Evolutionary conservation across 2,797 vertebrate genomes (phyloP), one percentile per base, ranked within the genome.

Genomic region (Parauchenoglanis ngamensis): DNA sequence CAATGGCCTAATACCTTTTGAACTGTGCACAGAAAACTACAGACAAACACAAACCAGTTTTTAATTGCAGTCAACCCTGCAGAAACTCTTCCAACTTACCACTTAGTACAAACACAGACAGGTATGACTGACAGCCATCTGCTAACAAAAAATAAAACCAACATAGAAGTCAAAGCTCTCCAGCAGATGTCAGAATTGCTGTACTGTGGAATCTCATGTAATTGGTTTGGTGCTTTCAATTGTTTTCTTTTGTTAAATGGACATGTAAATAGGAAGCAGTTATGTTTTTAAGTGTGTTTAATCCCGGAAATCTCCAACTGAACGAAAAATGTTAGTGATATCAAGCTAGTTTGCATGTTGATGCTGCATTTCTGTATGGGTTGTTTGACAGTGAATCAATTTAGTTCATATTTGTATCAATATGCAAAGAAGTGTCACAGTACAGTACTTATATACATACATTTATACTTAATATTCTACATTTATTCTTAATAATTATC

Each of bases 141-240:
- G 63, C 17, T 31, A 3, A 61, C 40, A 31, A 52, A 52, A 83
- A 57, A 63, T 8, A 68, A 31, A 49, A 63, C 35, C 6, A 49
- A 79, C 7, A 72, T 17, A 23, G 4, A 23, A 31, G 52, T 56
- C 84, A 65, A 7, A 85, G 11, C 28, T 23, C 5, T 35, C 85
- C 88, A 83, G 87, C 82, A 90, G 90, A 85, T 77, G 85, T 52
- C 88, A 88, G 85, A 31, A 85, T 25, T 75, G 83, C n/a, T 56
- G 44, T 23, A 19, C 56, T 61, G 15, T 25, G 35, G 7, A 8
- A 56, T 31, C 57, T 46, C 21, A n/a, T 46, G 31, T 12, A 31
- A 28, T 31, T n/a, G 10, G 13, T 4, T 46, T 35, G 8, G 17
- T 35, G n/a, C 7, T 56, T 31, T 56, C 31, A 21, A 19, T 52